These are phyloP conservation scores for Gymnopithys bicolor DNA, from an alignment of 2,797 vertebrate genomes.

Conservation along the genomic window DNA sequence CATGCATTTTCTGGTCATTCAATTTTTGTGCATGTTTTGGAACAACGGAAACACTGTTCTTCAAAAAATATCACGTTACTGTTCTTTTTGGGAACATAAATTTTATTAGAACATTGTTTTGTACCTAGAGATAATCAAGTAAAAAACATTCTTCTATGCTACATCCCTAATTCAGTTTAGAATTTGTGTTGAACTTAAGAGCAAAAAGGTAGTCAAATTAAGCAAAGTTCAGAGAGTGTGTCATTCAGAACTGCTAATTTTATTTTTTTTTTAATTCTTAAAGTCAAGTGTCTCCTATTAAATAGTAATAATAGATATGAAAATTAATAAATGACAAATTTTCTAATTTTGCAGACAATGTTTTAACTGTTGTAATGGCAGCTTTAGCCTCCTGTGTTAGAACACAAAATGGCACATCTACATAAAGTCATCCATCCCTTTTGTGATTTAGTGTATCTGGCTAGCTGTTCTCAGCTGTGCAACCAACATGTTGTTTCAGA, in stretches of 20 bases:
- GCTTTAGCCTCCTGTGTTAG: background rate
- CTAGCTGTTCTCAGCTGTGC: background rate
- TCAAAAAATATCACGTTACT: background rate
- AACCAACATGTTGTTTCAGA: background rate
- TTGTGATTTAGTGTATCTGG: background rate
- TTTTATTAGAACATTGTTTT: background rate
- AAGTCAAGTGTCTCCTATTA: conserved; percentile 24
- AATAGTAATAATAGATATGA: conserved; percentile 27
- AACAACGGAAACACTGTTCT: background rate
- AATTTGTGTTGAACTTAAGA: background rate
- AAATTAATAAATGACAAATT: background rate
- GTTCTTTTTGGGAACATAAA: background rate
- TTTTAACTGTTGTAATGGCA: background rate
- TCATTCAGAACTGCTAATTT: background rate
- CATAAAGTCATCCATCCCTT: background rate
- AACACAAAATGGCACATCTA: background rate
- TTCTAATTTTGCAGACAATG: background rate
- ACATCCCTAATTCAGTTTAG: background rate
- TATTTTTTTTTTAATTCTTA: background rate
- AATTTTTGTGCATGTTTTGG: background rate
- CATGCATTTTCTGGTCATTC: background rate
- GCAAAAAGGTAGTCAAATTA: background rate
- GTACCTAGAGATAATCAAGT: background rate
- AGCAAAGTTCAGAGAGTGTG: background rate
- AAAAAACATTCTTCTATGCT: background rate